Conservation (phyloP, 2,113 vertebrate genomes). For the Muscicapa adusta region DNA sequence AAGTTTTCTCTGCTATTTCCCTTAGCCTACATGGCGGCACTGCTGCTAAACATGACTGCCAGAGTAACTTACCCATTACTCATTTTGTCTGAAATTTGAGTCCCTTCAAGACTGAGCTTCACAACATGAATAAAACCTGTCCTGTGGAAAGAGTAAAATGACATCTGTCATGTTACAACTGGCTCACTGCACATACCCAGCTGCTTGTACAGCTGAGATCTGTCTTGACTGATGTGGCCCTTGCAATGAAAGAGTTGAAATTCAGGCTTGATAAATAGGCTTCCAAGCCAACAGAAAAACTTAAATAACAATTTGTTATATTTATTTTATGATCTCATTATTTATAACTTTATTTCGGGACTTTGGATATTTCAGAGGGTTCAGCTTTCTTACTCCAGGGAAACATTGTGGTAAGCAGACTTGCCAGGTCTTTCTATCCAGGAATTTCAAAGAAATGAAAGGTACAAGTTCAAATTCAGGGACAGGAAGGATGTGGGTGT, state of each 20-base stretch:
- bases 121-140: neutral
- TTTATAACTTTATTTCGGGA: neutral
- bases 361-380: neutral
- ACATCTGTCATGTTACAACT: neutral
- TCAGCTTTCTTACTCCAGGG: neutral
- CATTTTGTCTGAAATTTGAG: neutral
- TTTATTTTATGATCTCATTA: neutral
- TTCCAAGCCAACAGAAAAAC: neutral
- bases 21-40: neutral
- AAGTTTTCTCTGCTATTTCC: neutral
- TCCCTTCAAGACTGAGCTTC: neutral
- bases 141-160: neutral
- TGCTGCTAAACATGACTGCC: neutral
- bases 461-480: neutral
- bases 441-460: neutral
- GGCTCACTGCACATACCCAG: neutral
- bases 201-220: neutral
- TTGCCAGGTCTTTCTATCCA: neutral
- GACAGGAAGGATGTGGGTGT: neutral
- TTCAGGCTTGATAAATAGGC: neutral
- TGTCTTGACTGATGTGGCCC: neutral
- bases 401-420: neutral
- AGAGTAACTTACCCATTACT: neutral
- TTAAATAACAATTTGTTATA: neutral
- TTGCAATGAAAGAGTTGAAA: neutral